Evolutionary conservation across 1,140 invertebrate genomes (phyloP).

Genomic region (Eulimnadia texana): DNA sequence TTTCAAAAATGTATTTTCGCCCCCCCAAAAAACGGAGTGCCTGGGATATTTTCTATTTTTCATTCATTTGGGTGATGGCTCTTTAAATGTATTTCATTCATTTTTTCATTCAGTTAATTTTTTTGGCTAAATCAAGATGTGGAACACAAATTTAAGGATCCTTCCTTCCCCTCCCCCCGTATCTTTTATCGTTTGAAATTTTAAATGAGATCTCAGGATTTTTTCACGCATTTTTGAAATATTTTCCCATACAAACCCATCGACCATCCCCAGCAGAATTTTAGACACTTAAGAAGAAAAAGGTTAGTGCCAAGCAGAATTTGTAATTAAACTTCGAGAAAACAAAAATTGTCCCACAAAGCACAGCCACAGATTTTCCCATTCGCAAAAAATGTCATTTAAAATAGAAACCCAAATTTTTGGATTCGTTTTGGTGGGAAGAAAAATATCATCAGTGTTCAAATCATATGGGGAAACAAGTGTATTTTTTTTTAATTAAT

Average conservation of each 20-base stretch:
- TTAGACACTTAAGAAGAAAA: neutral
- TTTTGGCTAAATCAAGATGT: neutral
- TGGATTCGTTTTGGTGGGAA: too few species aligned
- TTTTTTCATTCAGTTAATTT: too few species aligned
- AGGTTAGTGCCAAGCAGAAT: neutral
- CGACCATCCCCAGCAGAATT: neutral
- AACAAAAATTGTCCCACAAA: neutral
- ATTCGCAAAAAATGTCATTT: too few species aligned
- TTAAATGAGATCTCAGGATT: neutral
- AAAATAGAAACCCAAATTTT: too few species aligned
- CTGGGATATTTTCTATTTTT: too few species aligned
- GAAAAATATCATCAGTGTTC: too few species aligned
- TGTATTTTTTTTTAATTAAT: neutral
- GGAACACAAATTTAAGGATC: neutral
- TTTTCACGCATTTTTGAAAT: neutral
- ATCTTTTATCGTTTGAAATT: neutral
- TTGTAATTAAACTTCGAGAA: conserved; percentile 2
- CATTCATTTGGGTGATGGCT: too few species aligned
- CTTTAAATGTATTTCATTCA: too few species aligned
- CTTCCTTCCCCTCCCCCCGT: neutral
- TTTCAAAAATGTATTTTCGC: too few species aligned
- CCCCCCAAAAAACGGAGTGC: too few species aligned
- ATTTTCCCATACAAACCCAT: neutral
- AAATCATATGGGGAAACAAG: too few species aligned
- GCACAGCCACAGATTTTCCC: too few species aligned